phyloP scores from a whole-genome alignment of 2,888 invertebrate species.

The Frankliniella intonsa region DNA sequence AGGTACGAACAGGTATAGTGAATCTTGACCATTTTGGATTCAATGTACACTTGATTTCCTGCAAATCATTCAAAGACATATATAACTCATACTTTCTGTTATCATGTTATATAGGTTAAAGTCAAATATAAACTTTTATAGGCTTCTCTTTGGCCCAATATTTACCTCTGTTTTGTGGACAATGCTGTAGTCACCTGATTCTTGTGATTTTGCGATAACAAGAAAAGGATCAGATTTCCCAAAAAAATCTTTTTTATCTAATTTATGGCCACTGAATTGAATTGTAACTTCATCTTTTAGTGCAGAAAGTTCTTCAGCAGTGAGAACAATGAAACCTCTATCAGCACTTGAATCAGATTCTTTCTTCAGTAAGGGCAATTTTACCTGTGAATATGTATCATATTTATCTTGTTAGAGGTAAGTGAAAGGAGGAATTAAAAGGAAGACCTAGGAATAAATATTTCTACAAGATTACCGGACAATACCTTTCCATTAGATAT shows the following conservation, averaged over 20 bases:
- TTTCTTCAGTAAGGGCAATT: constrained; percentile 38
- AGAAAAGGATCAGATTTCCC: constrained; percentile 46
- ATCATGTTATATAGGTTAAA: too few species aligned
- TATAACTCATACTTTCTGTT: too few species aligned
- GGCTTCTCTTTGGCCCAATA: not conserved
- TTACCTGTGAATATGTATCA: constrained; percentile 37
- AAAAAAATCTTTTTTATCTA: constrained; percentile 46
- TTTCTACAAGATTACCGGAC: not conserved
- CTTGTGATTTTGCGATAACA: constrained; percentile 46
- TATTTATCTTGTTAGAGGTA: not conserved
- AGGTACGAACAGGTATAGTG: constrained; percentile 44
- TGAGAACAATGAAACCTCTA: constrained; percentile 41
- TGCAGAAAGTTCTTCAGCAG: constrained; percentile 44
- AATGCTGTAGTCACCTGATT: constrained; percentile 46
- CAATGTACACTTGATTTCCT: constrained; percentile 47
- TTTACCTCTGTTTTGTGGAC: constrained; percentile 54
- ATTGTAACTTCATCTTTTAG: constrained; percentile 45
- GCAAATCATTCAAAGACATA: not conserved
- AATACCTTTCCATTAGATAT: constrained; percentile 39
- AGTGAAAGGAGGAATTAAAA: not conserved
- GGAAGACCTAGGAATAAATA: not conserved
- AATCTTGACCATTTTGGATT: constrained; percentile 53
- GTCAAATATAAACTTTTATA: too few species aligned
- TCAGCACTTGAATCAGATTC: constrained; percentile 33
- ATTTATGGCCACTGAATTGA: constrained; percentile 43